Conservation (phyloP, 2,113 vertebrate genomes). For the Pogona vitticeps region DNA sequence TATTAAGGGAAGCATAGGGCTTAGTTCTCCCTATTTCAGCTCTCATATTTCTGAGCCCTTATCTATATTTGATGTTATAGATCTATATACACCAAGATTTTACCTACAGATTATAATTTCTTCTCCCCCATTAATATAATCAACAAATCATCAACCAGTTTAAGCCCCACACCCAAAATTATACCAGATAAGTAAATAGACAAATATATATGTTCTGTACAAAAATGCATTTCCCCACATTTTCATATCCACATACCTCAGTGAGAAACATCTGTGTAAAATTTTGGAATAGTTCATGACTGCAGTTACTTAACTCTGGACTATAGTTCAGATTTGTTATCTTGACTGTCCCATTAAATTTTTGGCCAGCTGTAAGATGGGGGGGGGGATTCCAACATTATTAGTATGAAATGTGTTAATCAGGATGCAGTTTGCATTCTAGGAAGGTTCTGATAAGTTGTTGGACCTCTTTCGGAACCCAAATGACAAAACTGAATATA, state of each 20-base stretch:
- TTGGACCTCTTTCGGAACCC: neutral
- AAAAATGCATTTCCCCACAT: neutral
- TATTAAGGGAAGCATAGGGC: neutral
- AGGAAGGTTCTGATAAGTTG: accelerated
- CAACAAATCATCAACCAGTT: neutral
- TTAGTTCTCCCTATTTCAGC: neutral
- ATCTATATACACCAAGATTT: neutral
- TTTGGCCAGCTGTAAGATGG: conserved; percentile 74
- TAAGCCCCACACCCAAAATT: neutral
- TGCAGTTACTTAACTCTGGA: conserved; percentile 66
- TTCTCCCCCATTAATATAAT: neutral
- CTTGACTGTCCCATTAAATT: conserved; percentile 68
- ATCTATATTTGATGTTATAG: too few species aligned
- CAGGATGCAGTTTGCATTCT: neutral
- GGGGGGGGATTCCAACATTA: neutral
- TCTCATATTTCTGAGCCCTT: neutral
- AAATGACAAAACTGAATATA: neutral
- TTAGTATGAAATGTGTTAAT: accelerated
- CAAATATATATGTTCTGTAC: neutral
- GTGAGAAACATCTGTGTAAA: conserved; percentile 72
- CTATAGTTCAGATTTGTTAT: conserved; percentile 77
- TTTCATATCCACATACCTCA: conserved; percentile 70
- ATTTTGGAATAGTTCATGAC: conserved; percentile 75
- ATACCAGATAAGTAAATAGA: neutral
- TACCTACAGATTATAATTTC: neutral